phyloP scores from a whole-genome alignment of 2,113 vertebrate species.

The Cygnus buccinator region DNA sequence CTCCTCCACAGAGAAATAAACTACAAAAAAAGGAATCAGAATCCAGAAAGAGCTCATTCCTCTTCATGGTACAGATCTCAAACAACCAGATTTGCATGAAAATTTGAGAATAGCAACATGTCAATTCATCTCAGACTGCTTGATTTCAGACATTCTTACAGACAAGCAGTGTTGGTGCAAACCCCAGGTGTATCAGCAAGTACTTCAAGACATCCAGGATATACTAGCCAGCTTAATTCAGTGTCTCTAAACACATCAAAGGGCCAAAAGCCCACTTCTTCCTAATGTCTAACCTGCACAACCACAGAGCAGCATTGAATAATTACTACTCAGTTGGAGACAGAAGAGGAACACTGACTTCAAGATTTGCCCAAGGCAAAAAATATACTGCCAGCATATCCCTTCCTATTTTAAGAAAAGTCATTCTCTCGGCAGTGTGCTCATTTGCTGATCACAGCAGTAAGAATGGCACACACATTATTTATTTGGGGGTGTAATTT shows the following conservation, averaged over 20 bases:
- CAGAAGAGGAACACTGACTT: not conserved
- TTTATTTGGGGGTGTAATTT: not conserved
- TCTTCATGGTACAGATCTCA: not conserved
- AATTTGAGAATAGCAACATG: not conserved
- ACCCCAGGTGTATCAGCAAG: not conserved
- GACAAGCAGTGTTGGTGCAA: not conserved
- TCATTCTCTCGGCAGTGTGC: not conserved
- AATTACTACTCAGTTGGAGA: not conserved
- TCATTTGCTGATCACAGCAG: not conserved
- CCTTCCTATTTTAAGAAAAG: not conserved
- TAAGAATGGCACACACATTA: not conserved
- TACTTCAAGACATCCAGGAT: not conserved
- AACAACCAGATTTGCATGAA: not conserved
- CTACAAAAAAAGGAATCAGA: not conserved
- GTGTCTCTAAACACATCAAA: not conserved
- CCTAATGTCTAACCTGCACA: not conserved
- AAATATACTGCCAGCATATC: not conserved
- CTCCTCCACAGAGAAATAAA: not conserved
- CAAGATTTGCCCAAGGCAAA: not conserved
- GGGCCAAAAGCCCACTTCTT: not conserved
- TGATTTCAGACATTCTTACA: not conserved
- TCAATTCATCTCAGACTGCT: not conserved
- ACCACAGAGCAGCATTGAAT: not conserved
- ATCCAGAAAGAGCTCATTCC: not conserved
- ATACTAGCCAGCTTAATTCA: not conserved